These are phyloP conservation scores for Drosophila mauritiana DNA, from an alignment of 1,140 invertebrate genomes.

Conservation along the genomic window DNA sequence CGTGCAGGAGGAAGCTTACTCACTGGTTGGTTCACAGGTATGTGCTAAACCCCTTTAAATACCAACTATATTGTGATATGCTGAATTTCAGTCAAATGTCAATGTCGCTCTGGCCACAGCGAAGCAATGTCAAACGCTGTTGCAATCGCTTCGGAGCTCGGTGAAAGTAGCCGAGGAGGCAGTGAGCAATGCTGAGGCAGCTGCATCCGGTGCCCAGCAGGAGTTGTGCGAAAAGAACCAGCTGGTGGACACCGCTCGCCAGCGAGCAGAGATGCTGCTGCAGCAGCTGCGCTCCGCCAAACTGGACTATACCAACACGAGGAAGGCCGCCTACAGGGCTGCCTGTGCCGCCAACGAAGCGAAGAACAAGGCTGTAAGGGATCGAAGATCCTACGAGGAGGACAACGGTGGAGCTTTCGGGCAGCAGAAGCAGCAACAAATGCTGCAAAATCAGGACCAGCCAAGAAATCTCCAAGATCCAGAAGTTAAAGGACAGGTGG, in stretches of 20 bases:
- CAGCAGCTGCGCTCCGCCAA: slow-evolving; percentile 86
- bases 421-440: not conserved
- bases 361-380: slow-evolving; percentile 38
- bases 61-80: not conserved
- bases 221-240: slow-evolving; percentile 87
- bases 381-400: slow-evolving; percentile 3
- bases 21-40: slow-evolving; percentile 85
- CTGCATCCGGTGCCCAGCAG: slow-evolving; percentile 86
- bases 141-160: slow-evolving; percentile 82
- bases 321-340: slow-evolving; percentile 87
- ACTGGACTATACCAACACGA: slow-evolving; percentile 87
- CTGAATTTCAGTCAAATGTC: slow-evolving; percentile 85
- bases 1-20: slow-evolving; percentile 86
- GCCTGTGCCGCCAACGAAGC: slow-evolving; percentile 87
- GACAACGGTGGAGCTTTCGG: not conserved
- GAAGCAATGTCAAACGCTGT: slow-evolving; percentile 86
- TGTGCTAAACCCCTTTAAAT: not conserved
- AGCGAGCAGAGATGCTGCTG: slow-evolving; percentile 86
- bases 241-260: slow-evolving; percentile 86
- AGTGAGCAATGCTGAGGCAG: slow-evolving; percentile 86
- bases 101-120: slow-evolving; percentile 86
- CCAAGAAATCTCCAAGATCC: too few relatives aligned
- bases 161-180: slow-evolving; percentile 86
- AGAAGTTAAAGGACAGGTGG: not conserved
- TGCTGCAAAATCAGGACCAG: not conserved